Evolutionary conservation across 2,113 vertebrate species (phyloP).

Genomic region (Leucoraja erinaceus): DNA sequence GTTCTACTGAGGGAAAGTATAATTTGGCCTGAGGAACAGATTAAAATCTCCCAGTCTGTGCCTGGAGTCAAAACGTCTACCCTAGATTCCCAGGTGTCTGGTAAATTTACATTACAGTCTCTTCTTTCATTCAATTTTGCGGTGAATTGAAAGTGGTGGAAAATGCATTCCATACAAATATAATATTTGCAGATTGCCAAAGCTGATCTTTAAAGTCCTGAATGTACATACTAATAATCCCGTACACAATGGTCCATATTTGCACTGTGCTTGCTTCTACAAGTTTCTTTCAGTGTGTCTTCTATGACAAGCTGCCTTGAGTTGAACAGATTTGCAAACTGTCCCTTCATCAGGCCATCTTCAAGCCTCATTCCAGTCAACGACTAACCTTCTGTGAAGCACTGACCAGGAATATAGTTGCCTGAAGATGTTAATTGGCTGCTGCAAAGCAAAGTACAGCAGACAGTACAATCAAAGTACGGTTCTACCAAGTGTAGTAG

Average conservation of each 20-base stretch:
- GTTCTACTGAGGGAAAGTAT: neutral
- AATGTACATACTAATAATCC: neutral
- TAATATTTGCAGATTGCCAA: constrained; percentile 29
- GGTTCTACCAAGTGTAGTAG: no score
- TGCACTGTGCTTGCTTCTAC: neutral
- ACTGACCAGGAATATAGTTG: neutral
- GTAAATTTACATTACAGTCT: constrained; percentile 30
- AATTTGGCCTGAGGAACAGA: constrained; percentile 27
- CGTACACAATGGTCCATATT: neutral
- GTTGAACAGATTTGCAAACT: neutral
- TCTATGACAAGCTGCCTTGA: neutral
- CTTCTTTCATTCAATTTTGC: constrained; percentile 30
- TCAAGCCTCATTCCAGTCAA: neutral
- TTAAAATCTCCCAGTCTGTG: constrained; percentile 21
- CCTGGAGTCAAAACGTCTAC: constrained; percentile 22
- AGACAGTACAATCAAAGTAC: no score
- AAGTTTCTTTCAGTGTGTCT: neutral
- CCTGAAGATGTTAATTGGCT: neutral
- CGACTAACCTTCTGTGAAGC: neutral
- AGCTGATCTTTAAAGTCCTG: neutral
- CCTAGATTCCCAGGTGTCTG: constrained; percentile 30
- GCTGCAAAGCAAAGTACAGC: neutral
- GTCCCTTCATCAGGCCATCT: no score
- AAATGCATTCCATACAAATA: neutral
- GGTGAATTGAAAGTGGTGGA: neutral